A percentile compares a stretch with the other conserved stretches of the same genome.
These are phyloP conservation scores for Melanotaenia trifasciata DNA, from an alignment of 2,797 vertebrate genomes.

Conservation along the genomic window DNA sequence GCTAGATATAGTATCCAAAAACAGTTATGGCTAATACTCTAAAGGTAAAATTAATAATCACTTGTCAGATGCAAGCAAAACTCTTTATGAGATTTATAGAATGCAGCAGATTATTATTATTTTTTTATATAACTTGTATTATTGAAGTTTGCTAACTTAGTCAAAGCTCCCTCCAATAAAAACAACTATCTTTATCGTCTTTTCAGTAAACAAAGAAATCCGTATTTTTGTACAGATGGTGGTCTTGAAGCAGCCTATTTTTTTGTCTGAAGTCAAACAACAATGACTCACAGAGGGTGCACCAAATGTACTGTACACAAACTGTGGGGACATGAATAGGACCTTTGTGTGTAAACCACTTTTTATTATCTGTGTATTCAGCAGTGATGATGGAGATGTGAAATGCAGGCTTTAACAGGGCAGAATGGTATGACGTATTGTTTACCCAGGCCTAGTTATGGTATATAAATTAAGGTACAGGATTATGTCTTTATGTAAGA, in stretches of 20 bases:
- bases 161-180: too few species aligned
- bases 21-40: background rate
- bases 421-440: background rate
- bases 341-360: constrained; percentile 49
- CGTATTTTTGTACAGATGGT: background rate
- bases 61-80: background rate
- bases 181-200: too few species aligned
- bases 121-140: background rate
- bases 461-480: background rate
- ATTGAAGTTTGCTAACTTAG: too few species aligned
- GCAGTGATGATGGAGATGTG: constrained; percentile 9
- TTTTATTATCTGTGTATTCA: constrained; percentile 31
- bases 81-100: background rate
- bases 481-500: constrained; percentile 1
- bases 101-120: background rate
- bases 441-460: background rate
- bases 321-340: constrained; percentile 45
- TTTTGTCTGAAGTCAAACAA: constrained; percentile 3
- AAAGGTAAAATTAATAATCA: background rate
- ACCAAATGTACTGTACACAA: constrained; percentile 26
- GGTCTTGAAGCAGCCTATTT: background rate
- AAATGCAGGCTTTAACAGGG: constrained; percentile 9
- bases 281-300: constrained; percentile 31
- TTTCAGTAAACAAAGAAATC: too few species aligned
- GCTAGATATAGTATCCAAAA: background rate